A percentile compares a stretch with the other conserved stretches of the same genome.
Evolutionary conservation across 2,888 invertebrate genomes (phyloP).

Genomic region (Stratiomys singularior): DNA sequence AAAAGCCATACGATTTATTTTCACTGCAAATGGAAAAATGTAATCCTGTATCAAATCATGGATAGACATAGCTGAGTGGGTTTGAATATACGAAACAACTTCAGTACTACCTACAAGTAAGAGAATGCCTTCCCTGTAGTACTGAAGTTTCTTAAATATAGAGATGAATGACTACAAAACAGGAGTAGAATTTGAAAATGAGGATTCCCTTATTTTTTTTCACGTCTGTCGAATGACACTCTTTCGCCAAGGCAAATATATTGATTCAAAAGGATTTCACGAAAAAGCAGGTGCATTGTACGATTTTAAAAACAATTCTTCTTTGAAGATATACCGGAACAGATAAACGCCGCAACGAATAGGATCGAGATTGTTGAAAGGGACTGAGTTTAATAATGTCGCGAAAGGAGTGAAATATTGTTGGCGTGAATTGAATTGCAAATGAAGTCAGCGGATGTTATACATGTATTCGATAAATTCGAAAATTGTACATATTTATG

Average conservation of each 20-base stretch:
- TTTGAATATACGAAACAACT: background rate
- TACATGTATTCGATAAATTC: too few species aligned
- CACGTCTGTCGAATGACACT: background rate
- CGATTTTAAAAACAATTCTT: constrained; percentile 19
- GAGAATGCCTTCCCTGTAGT: background rate
- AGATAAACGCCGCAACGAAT: too few species aligned
- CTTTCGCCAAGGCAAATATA: background rate
- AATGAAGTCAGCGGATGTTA: background rate
- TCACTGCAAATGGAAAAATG: constrained; percentile 25
- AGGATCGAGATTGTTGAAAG: too few species aligned
- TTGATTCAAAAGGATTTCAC: constrained; percentile 16
- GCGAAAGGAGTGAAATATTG: background rate
- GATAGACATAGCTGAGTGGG: background rate
- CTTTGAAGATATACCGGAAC: background rate
- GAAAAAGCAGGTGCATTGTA: constrained; percentile 9
- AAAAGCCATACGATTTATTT: constrained; percentile 20
- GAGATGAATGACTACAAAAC: background rate
- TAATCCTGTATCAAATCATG: constrained; percentile 25
- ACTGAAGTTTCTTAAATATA: background rate
- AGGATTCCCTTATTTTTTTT: background rate
- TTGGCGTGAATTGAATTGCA: constrained; percentile 13
- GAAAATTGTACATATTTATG: too few species aligned
- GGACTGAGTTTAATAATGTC: too few species aligned
- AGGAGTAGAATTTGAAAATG: background rate
- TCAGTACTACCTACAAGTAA: background rate